Base-by-base conservation (phyloP, 2,113 vertebrate species). In the Excalfactoria chinensis region DNA sequence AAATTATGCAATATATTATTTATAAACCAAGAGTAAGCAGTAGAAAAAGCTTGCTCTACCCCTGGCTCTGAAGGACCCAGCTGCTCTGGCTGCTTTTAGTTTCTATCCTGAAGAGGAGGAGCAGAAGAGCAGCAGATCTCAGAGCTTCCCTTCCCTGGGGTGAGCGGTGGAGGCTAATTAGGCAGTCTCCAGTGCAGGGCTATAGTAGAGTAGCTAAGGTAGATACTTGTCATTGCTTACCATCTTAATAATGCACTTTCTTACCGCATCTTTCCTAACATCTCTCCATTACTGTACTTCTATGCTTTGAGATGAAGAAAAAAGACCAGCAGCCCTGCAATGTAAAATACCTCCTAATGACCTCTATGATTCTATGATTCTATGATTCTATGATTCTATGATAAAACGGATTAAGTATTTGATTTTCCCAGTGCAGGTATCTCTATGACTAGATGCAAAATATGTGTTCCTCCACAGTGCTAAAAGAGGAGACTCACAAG, bases 91-190 rank as follows among this genome's bases (percentile, higher is more conserved):
- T 60, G 77, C 84, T 92, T 95, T 75, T 89, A 62, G 91, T 83
- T 77, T 59, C 88, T 71, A 67, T 35, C 18, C 4, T 71, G 75
- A 84, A 80, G 63, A 80, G 82, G 21, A 89, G 68, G 51, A 80
- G 43, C 34, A 80, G 41, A 32, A 91, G 51, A 91, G 21, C 4
- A 1, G 70, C 74, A 87, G 87, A 49, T 77, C 60, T 80, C 79
- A 37, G 85, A 81, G 72, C 68, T 70, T 93, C 34, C 64, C 46
- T 46, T 96, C 77, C 85, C 85, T n/a, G 72, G 88, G 79, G 85
- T 91, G 83, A 80, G 56, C 21, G n/a, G 60, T 73, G 12, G 60
- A 83, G n/a, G 60, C 72, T 95, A 80, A 91, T 95, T 83, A 90
- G 64, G 60, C 69, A 86, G n/a, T 7, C 1, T 3, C 51, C 55